Evolutionary conservation across 2,113 vertebrate species (phyloP), one percentile per base, ranked within the genome.

Genomic region (Larimichthys crocea): DNA sequence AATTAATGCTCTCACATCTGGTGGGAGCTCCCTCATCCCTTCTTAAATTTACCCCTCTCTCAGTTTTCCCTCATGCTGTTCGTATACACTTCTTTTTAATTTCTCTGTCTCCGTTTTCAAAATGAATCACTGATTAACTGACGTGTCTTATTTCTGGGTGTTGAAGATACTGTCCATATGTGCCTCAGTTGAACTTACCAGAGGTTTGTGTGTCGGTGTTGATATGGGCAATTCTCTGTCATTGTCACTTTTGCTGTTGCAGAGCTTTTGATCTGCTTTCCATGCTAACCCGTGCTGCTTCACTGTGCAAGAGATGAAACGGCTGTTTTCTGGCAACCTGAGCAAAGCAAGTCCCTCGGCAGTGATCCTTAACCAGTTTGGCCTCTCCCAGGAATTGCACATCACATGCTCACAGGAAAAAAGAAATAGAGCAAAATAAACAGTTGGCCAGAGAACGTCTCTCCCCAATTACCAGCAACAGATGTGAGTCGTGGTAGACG

Each of bases 1-100:
- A 93, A 94, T 94, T 93, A 94, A 94, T 93, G 90, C 87, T 81
- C 65, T 82, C 88, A 92, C 93, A 92, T 93, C 92, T 94, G 91
- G 77, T 71, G 66, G 82, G 60, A 86, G 75, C 86, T 83, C 82
- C 83, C 60, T 74, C 76, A 52, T 84, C 83, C 76, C 69, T 67
- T 85, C 72, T 74, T 87, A 74, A 83, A 90, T 85, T 77, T 85
- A 75, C 52, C 85, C 76, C 68, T 60, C 57, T 76, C 80, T 78
- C 53, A 14, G n/a, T 83, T 70, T 83, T 2, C 74, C 55, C 72
- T 56, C 35, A 42, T 79, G 61, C 66, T 77, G 72, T 62, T 15
- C 20, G 24, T 50, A 50, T 48, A 26, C 16, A 22, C 6, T 20
- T 57, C 26, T 10, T 64, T 85, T 85, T 70, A 56, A 55, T 85